These are phyloP conservation scores for Gerris lacustris DNA, from an alignment of 2,888 invertebrate species.

Conservation along the genomic window DNA sequence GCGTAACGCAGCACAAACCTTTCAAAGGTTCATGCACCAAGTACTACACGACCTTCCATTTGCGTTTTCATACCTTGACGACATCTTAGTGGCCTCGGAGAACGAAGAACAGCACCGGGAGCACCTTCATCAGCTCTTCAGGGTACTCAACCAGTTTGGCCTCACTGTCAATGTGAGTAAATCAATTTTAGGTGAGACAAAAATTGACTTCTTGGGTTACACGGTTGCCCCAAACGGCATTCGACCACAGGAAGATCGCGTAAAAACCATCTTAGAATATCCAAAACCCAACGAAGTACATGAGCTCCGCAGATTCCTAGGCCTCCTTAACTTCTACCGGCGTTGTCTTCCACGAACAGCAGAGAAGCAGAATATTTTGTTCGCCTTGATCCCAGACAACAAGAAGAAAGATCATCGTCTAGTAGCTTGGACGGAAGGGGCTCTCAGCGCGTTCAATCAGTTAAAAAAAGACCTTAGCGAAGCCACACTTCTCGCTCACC, in stretches of 20 bases:
- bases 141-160: background rate
- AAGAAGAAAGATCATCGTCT: conserved; percentile 29
- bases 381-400: background rate
- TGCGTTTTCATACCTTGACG: background rate
- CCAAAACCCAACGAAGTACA: conserved; percentile 30
- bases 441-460: conserved; percentile 28
- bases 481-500: conserved; percentile 34
- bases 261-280: conserved; percentile 29
- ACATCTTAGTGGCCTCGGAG: conserved; percentile 17
- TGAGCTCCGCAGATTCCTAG: conserved; percentile 33
- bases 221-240: background rate
- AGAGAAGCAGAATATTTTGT: conserved; percentile 24
- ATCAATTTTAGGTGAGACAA: background rate
- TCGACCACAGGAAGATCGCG: background rate
- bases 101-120: background rate
- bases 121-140: background rate
- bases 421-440: conserved; percentile 25
- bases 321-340: conserved; percentile 36
- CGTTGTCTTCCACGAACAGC: conserved; percentile 35
- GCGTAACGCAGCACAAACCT: background rate
- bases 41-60: background rate
- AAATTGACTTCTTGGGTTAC: background rate
- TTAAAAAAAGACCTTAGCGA: conserved; percentile 31
- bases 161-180: background rate
- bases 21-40: background rate